phyloP scores from a whole-genome alignment of 2,797 vertebrate genomes.

The Tokudaia tokunoshimensis region DNA sequence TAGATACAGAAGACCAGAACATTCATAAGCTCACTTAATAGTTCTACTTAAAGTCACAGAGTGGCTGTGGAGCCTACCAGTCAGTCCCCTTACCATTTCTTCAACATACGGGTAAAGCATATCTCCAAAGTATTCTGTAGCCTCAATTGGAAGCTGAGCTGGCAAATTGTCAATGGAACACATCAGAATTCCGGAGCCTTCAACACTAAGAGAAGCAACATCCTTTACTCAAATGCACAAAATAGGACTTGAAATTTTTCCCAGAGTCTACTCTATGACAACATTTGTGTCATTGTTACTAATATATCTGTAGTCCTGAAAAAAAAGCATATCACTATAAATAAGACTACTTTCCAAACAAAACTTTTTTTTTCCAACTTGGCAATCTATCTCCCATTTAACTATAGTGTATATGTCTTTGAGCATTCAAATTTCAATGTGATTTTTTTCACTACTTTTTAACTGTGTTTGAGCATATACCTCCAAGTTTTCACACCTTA shows the following conservation, averaged over 20 bases:
- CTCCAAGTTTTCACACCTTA: not conserved
- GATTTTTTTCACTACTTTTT: slow-evolving; percentile 1
- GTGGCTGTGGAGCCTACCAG: not conserved
- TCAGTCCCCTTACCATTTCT: slow-evolving; percentile 95
- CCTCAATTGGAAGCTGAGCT: slow-evolving; percentile 97
- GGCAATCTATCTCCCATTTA: not conserved
- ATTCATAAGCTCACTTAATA: slow-evolving; percentile 14
- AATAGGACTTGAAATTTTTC: not conserved
- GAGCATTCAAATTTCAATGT: not conserved
- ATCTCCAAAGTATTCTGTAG: slow-evolving; percentile 98
- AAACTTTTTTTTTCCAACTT: not conserved
- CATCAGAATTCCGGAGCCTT: slow-evolving; percentile 98
- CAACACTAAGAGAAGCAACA: slow-evolving; percentile 91
- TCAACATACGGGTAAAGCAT: slow-evolving; percentile 96
- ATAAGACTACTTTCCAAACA: not conserved
- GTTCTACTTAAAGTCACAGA: slow-evolving; percentile 29
- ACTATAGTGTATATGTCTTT: not conserved
- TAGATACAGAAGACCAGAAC: slow-evolving; percentile 82
- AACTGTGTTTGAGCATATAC: not conserved
- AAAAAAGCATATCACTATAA: slow-evolving; percentile 37
- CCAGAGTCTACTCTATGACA: not conserved
- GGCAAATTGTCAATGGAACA: slow-evolving; percentile 99
- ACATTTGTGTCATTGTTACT: not conserved
- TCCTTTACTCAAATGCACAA: slow-evolving; percentile 32
- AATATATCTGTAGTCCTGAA: not conserved